Conservation (phyloP, 2,888 invertebrate species). For the Gerris lacustris region DNA sequence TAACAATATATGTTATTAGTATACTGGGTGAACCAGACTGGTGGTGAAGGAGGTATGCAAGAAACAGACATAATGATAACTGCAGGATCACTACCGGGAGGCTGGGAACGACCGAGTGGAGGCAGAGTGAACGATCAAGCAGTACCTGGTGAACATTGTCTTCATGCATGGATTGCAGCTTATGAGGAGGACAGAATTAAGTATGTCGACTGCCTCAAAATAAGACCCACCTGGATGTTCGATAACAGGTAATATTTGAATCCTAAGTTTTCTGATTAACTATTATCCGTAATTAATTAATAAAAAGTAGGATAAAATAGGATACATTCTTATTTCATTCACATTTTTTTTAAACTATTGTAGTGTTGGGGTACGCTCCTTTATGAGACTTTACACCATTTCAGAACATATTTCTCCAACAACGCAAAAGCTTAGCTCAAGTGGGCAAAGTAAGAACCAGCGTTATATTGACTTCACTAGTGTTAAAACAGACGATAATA, state of each 20-base stretch:
- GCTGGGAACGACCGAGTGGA: conserved; percentile 30
- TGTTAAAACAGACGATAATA: no score
- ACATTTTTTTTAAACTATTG: no score
- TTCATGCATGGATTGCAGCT: conserved; percentile 56
- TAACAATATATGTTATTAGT: not conserved
- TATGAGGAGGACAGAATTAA: conserved; percentile 47
- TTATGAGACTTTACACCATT: no score
- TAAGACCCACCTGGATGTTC: conserved; percentile 76
- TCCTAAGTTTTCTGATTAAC: not conserved
- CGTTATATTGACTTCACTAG: no score
- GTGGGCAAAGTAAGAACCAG: no score
- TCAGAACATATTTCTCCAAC: no score
- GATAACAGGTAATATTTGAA: conserved; percentile 41
- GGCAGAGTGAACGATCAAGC: not conserved
- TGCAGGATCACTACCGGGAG: conserved; percentile 33
- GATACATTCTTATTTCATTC: no score
- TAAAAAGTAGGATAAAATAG: no score
- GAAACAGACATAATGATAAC: conserved; percentile 37
- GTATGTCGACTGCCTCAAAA: conserved; percentile 58
- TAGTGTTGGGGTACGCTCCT: no score
- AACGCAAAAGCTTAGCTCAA: no score
- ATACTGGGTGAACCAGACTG: not conserved
- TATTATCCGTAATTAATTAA: no score
- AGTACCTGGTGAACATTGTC: conserved; percentile 44
- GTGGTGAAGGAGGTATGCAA: conserved; percentile 25